Conservation (phyloP, 2,113 vertebrate species). For the Apeltes quadracus region DNA sequence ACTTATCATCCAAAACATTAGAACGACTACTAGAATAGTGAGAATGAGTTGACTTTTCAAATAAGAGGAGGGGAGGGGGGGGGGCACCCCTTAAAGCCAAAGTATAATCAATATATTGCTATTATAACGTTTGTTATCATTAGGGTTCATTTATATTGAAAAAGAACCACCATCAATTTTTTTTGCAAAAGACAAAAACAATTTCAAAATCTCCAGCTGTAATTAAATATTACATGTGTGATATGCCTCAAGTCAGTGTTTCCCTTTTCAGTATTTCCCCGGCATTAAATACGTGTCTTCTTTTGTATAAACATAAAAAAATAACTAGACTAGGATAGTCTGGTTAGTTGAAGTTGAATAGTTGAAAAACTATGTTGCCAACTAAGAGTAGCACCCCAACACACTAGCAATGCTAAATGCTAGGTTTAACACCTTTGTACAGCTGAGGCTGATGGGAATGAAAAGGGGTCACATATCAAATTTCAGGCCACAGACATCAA, state of each 20-base stretch:
- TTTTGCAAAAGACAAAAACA: not conserved
- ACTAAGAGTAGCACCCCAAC: not conserved
- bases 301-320: not conserved
- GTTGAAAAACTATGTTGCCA: not conserved
- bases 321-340: not conserved
- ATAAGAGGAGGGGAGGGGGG: not conserved
- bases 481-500: not conserved
- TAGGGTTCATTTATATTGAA: not conserved
- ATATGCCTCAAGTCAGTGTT: not conserved
- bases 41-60: not conserved
- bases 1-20: not conserved
- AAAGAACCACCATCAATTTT: not conserved
- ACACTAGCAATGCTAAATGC: not conserved
- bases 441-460: not conserved
- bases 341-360: too few relatives aligned
- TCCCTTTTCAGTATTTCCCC: not conserved
- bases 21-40: not conserved
- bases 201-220: not conserved
- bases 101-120: not conserved
- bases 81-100: not conserved
- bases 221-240: not conserved
- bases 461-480: not conserved
- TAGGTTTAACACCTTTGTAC: not conserved
- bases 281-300: not conserved
- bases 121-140: not conserved